These are phyloP conservation scores for Scrobipalpa atriplicella DNA, from an alignment of 2,888 invertebrate species.

Conservation along the genomic window DNA sequence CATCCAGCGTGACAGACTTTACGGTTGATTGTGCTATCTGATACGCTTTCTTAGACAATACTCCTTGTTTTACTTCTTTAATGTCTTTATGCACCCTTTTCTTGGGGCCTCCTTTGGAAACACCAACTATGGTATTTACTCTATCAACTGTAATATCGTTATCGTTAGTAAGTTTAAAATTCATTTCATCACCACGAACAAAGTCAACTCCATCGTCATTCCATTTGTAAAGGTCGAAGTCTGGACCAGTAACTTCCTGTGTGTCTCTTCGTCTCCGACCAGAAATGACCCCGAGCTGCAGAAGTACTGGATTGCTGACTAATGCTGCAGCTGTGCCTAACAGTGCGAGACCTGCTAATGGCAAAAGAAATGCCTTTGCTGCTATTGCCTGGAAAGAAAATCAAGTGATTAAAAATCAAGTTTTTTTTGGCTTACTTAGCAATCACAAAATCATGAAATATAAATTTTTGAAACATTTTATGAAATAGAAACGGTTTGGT, in stretches of 20 bases:
- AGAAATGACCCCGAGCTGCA: slow-evolving; percentile 89
- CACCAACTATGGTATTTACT: background rate
- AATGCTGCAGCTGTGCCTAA: slow-evolving; percentile 91
- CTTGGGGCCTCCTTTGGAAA: background rate
- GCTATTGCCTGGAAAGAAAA: slow-evolving; percentile 79
- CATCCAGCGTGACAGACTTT: slow-evolving; percentile 33
- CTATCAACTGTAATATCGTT: background rate
- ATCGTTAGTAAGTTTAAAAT: background rate
- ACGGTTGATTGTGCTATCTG: slow-evolving; percentile 38
- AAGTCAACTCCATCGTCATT: background rate
- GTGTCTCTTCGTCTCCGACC: slow-evolving; percentile 82
- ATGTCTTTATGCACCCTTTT: slow-evolving; percentile 26
- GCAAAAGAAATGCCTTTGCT: slow-evolving; percentile 85
- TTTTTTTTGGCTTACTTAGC: too few relatives aligned
- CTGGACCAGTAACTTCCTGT: slow-evolving; percentile 49
- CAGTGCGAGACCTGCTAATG: slow-evolving; percentile 91
- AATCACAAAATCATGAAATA: too few relatives aligned
- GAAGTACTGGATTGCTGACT: slow-evolving; percentile 88
- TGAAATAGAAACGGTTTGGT: too few relatives aligned
- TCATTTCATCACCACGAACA: background rate
- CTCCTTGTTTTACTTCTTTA: slow-evolving; percentile 20
- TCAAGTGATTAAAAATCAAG: too few relatives aligned
- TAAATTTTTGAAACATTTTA: too few relatives aligned
- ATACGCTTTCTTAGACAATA: slow-evolving; percentile 34
- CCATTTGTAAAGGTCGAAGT: slow-evolving; percentile 14